These are phyloP conservation scores for Drosophila mayri DNA, from an alignment of 1,140 invertebrate species.

Conservation along the genomic window DNA sequence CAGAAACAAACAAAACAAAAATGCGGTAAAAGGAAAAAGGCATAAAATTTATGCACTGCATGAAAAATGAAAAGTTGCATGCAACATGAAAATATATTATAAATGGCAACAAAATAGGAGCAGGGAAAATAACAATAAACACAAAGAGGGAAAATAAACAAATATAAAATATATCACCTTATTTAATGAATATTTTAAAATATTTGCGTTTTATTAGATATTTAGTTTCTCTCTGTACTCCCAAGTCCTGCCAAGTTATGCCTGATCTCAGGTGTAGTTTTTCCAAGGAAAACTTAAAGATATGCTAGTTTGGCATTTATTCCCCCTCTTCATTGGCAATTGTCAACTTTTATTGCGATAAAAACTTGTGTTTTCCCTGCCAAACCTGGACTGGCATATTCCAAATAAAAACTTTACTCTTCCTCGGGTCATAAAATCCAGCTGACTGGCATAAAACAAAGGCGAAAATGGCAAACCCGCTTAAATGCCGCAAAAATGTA, in stretches of 20 bases:
- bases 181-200: background rate
- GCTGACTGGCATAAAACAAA: constrained; percentile 25
- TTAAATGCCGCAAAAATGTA: constrained; percentile 16
- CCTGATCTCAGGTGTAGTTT: constrained; percentile 33
- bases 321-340: constrained; percentile 18
- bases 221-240: background rate
- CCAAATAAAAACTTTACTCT: constrained; percentile 16
- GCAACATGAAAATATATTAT: constrained; percentile 14
- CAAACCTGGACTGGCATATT: background rate
- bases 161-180: background rate
- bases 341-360: constrained; percentile 42
- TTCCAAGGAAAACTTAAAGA: constrained; percentile 9
- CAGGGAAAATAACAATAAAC: background rate
- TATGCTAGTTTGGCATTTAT: constrained; percentile 12
- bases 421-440: constrained; percentile 42
- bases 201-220: background rate
- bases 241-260: constrained; percentile 2
- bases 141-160: background rate
- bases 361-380: constrained; percentile 20
- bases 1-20: constrained; percentile 18
- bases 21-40: constrained; percentile 50
- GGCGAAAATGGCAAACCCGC: constrained; percentile 1
- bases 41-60: constrained; percentile 62
- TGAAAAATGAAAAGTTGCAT: constrained; percentile 67
- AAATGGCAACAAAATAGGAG: background rate